Conservation (phyloP, 2,888 invertebrate genomes). For the Morpho achilles region DNA sequence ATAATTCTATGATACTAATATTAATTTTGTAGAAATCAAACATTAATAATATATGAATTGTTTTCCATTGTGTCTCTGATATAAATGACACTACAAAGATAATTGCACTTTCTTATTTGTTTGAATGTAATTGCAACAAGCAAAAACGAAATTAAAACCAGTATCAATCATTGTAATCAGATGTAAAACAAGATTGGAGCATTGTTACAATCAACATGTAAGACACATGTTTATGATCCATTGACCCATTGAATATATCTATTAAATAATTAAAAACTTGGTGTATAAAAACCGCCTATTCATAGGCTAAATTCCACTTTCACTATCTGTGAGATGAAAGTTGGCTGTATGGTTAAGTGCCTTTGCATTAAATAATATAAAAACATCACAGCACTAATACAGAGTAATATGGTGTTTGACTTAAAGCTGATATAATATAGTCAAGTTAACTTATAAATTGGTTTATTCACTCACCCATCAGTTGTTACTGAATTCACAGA, state of each 20-base stretch:
- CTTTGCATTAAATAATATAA: not conserved
- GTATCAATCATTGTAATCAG: constrained; percentile 12
- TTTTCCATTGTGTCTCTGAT: not conserved
- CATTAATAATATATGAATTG: not conserved
- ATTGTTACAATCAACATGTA: constrained; percentile 8
- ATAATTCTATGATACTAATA: not conserved
- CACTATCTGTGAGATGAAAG: constrained; percentile 8
- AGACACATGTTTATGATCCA: constrained; percentile 4
- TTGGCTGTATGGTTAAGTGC: constrained; percentile 2
- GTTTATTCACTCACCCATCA: constrained; percentile 67
- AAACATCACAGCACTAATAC: not conserved
- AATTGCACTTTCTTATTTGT: constrained; percentile 14
- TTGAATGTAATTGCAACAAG: constrained; percentile 2
- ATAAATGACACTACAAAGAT: constrained; percentile 2
- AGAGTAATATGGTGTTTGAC: constrained; percentile 1
- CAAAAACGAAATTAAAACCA: constrained; percentile 1
- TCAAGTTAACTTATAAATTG: no score
- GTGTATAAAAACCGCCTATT: constrained; percentile 6
- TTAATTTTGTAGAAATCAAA: not conserved
- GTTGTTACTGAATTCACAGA: constrained; percentile 78
- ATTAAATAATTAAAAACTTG: not conserved
- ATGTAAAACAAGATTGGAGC: constrained; percentile 13
- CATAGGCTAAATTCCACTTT: constrained; percentile 6
- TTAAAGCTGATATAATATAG: not conserved
- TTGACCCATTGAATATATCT: not conserved